Percentiles rank a stretch among this genome's conserved stretches.
These are phyloP conservation scores for Trachelus troglodyta DNA, from an alignment of 2,888 invertebrate species.

Conservation along the genomic window DNA sequence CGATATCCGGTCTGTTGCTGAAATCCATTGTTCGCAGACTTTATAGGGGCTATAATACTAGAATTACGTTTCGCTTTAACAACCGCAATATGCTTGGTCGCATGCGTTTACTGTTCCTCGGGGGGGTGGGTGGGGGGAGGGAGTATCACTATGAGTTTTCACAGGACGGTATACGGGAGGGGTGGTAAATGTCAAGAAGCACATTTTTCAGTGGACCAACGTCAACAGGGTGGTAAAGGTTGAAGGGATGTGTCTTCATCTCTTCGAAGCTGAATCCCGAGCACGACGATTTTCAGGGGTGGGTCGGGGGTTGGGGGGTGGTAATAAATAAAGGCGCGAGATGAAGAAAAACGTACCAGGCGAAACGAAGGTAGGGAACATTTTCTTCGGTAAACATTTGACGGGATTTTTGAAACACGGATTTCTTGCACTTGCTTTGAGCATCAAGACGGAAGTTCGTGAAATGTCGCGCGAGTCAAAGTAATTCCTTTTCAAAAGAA, in stretches of 20 bases:
- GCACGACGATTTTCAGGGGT: neutral
- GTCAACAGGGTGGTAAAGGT: neutral
- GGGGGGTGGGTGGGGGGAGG: too few relatives aligned
- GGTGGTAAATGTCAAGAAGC: neutral
- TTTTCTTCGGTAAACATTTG: too few relatives aligned
- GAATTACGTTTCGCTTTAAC: neutral
- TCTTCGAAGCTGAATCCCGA: neutral
- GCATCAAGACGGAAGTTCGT: too few relatives aligned
- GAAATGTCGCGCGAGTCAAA: too few relatives aligned
- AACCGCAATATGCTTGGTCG: neutral
- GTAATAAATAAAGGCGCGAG: neutral
- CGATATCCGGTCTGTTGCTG: too few relatives aligned
- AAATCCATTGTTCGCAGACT: too few relatives aligned
- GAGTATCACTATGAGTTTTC: neutral
- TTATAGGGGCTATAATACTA: neutral
- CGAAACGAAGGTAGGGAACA: too few relatives aligned
- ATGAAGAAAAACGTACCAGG: neutral
- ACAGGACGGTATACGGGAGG: neutral
- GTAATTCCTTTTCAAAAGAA: too few relatives aligned
- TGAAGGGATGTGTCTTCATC: neutral
- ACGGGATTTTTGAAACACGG: too few relatives aligned
- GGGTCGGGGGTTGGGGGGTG: too few relatives aligned
- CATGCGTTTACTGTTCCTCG: too few relatives aligned
- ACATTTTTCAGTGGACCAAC: constrained; percentile 4
- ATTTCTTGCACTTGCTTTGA: too few relatives aligned